Evolutionary conservation across 37 sponge, comb jelly and placozoan species (phyloP), one percentile per base, ranked within the genome.

Genomic region (Oopsacas minuta): DNA sequence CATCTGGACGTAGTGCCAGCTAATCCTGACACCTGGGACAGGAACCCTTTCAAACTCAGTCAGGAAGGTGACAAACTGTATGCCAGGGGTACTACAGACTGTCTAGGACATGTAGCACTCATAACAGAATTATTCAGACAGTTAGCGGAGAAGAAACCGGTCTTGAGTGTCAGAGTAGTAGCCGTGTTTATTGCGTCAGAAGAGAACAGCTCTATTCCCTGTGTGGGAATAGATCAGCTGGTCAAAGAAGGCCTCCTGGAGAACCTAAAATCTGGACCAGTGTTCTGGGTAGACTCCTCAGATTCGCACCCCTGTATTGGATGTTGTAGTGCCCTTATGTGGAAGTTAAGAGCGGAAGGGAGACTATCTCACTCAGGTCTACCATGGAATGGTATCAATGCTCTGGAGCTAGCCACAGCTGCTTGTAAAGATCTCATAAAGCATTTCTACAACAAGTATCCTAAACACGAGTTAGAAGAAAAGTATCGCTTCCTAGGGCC

Each of bases 1-100:
- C 92, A 91, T 38, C 85, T 91, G 36, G 92, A 91, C 39, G 89
- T 88, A n/a, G 92, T 92, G 0, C 92, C 92, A 23, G 92, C 92
- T 36, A 92, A 92, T 81, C 92, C 92, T 1, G 92, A 89, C 85
- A 89, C 90, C 3, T 92, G 92, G 92, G 87, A 92, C 34, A 39
- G 90, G 25, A 75, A 92, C 88, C 92, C 92, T 0, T 92, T 92
- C 86, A 83, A 86, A 35, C 83, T 92, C 38, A 39, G 42, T 7
- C 42, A 82, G 28, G 91, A 91, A 88, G 92, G 89, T 35, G 92
- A 91, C 86, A 91, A 89, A 87, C 83, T 91, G 88, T 91, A 89
- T 83, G 92, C 89, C 17, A 83, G 92, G 28, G 92, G 92, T 25
- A 91, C 92, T 12, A 91, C 92, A 25, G 92, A 91, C 85, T 91